Percentiles rank a stretch among this genome's conserved stretches.
Evolutionary conservation across 2,888 invertebrate species (phyloP).

Genomic region (Nysson spinosus): DNA sequence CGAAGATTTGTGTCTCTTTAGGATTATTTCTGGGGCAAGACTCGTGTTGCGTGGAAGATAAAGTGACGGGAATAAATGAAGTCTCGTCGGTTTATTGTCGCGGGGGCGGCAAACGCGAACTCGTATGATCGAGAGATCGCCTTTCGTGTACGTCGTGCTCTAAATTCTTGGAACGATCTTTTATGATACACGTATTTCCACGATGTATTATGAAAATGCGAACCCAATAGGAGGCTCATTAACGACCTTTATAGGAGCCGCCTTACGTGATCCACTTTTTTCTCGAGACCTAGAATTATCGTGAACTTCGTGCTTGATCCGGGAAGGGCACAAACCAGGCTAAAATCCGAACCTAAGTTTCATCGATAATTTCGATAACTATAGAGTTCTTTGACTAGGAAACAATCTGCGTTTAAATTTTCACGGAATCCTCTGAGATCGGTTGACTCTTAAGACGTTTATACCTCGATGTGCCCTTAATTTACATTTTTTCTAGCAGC

Average conservation of each 20-base stretch:
- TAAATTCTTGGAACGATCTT: slow-evolving; percentile 35
- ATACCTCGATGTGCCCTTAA: too few species aligned
- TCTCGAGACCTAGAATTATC: slow-evolving; percentile 51
- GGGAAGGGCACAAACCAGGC: slow-evolving; percentile 29
- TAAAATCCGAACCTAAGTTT: slow-evolving; percentile 15
- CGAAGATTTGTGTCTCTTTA: slow-evolving; percentile 21
- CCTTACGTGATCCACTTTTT: slow-evolving; percentile 34
- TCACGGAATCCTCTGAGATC: slow-evolving; percentile 7
- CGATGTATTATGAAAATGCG: slow-evolving; percentile 65
- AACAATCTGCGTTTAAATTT: slow-evolving; percentile 32
- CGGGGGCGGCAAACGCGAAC: slow-evolving; percentile 14
- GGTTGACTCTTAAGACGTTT: background rate
- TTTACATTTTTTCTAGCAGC: too few species aligned
- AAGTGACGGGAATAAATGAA: slow-evolving; percentile 16
- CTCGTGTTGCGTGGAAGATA: background rate
- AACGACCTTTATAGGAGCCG: slow-evolving; percentile 57
- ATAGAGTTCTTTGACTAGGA: slow-evolving; percentile 27
- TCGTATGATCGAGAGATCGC: slow-evolving; percentile 8
- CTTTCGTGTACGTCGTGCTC: slow-evolving; percentile 2
- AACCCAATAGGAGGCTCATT: slow-evolving; percentile 65
- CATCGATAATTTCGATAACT: slow-evolving; percentile 46
- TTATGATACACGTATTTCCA: slow-evolving; percentile 43
- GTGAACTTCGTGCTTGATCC: slow-evolving; percentile 20
- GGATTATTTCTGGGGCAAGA: slow-evolving; percentile 11
- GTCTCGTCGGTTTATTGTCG: slow-evolving; percentile 13